A percentile compares a stretch with the other conserved stretches of the same genome.
phyloP scores from a whole-genome alignment of 2,113 vertebrate species.

The Dicrurus megarhynchus region DNA sequence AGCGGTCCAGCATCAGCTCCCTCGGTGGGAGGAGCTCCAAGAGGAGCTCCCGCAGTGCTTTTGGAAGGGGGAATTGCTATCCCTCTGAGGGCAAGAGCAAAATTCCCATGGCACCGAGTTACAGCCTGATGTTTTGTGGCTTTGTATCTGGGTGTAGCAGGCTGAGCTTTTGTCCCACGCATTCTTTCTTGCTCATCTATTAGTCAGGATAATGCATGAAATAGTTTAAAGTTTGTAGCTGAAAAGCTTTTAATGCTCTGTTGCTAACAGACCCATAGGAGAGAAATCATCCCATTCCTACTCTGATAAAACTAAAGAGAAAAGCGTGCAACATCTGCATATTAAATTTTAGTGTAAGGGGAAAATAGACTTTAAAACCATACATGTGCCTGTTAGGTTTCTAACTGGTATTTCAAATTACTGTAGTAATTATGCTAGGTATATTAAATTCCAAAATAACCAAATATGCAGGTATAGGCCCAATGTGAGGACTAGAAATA shows the following conservation, averaged over 20 bases:
- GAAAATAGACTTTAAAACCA: slow-evolving; percentile 4
- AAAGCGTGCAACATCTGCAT: slow-evolving; percentile 5
- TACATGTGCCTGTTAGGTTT: slow-evolving; percentile 36
- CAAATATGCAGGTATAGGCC: slow-evolving; percentile 5
- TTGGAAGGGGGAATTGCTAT: neutral
- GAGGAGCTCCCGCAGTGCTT: neutral
- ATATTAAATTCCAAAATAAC: neutral
- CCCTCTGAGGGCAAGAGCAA: neutral
- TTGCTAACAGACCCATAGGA: slow-evolving; percentile 21
- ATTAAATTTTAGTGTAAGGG: slow-evolving; percentile 5
- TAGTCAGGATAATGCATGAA: slow-evolving; percentile 60
- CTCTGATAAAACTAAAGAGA: neutral
- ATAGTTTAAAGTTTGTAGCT: slow-evolving; percentile 28
- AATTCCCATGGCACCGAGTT: neutral
- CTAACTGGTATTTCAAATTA: slow-evolving; percentile 52
- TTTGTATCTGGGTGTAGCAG: neutral
- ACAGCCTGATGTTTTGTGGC: neutral
- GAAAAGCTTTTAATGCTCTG: slow-evolving; percentile 42
- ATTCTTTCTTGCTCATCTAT: slow-evolving; percentile 70
- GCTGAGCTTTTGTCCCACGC: neutral
- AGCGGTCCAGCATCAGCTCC: neutral
- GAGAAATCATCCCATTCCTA: neutral
- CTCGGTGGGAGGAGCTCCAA: neutral
- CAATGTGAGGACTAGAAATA: slow-evolving; percentile 32
- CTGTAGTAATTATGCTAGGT: neutral